Evolutionary conservation across 2,888 invertebrate genomes (phyloP), one percentile per base, ranked within the genome.

Genomic region (Amphipyra tragopoginis): DNA sequence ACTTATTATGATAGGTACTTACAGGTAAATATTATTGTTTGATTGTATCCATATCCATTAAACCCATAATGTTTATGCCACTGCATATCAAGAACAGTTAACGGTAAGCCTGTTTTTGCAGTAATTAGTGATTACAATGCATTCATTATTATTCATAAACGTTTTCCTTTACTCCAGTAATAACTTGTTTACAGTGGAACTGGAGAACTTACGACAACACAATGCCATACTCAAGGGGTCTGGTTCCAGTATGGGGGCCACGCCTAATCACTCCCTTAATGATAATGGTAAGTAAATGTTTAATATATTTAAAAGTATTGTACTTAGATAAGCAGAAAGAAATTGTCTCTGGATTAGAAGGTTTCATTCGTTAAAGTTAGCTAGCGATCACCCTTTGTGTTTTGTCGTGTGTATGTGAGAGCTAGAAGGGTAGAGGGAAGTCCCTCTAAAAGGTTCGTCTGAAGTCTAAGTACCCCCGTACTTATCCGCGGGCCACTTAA

Each of bases 191-290:
- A 47, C 89, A 95, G 96, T 93, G 84, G 96, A 96, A 90, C 89
- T 96, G 84, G 96, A 96, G 82, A 95, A 93, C 84, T 88, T 96
- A 84, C 94, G 96, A 87, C 96, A 96, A 83, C 94, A 94, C 79
- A 94, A 95, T 80, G 91, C 92, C 76, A 93, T 94, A 80, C 93
- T 96, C 64, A 95, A 95, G 72, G 90, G 91, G 14, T 84, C 93
- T 0, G 80, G 79, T 54, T 85, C 91, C n/a, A 90, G 86, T 61
- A 77, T 91, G 52, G 93, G 92, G 14, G 86, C 86, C 36, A 84
- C 88, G 2, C 82, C 90, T 29, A 90, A 85, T 72, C 89, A 88
- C 68, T 82, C 89, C 9, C 79, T 88, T 38, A 86, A 85, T 74
- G 88, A 85, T 63, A 90, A 89, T 80, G 91, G 92, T 91, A 81